A percentile compares a stretch with the other conserved stretches of the same genome.
These are phyloP conservation scores for Phymatocera aterrima DNA, from an alignment of 2,888 invertebrate species.

Conservation along the genomic window DNA sequence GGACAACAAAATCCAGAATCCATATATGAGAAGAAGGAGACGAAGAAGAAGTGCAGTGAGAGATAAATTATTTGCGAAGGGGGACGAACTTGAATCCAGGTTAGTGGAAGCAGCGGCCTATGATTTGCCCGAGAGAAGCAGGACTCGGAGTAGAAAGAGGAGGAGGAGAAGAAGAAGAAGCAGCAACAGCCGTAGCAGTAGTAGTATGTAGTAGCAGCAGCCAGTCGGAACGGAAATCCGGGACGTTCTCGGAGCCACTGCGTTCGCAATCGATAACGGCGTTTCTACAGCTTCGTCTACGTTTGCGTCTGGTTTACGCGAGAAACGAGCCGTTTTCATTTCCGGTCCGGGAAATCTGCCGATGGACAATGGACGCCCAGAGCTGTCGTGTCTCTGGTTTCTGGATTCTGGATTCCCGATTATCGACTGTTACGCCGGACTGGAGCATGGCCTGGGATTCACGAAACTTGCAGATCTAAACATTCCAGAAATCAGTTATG, in stretches of 20 bases:
- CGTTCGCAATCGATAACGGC: slow-evolving; percentile 40
- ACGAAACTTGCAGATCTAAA: too few species aligned
- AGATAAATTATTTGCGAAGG: background rate
- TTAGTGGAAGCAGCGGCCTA: slow-evolving; percentile 16
- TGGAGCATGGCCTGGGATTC: too few species aligned
- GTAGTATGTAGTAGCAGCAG: slow-evolving; percentile 34
- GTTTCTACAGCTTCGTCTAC: slow-evolving; percentile 39
- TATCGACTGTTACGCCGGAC: too few species aligned
- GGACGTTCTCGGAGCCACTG: slow-evolving; percentile 32
- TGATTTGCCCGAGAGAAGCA: slow-evolving; percentile 28
- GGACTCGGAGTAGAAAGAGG: background rate
- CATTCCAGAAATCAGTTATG: too few species aligned
- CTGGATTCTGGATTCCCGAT: background rate
- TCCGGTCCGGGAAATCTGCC: slow-evolving; percentile 33
- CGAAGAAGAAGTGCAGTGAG: background rate
- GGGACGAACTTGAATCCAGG: slow-evolving; percentile 35
- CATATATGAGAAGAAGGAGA: background rate
- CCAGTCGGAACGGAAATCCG: slow-evolving; percentile 41
- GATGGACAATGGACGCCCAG: slow-evolving; percentile 30
- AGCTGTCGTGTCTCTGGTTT: too few species aligned
- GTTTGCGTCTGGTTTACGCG: slow-evolving; percentile 39
- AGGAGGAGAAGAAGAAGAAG: background rate
- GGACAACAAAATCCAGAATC: background rate
- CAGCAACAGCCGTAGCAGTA: slow-evolving; percentile 1
- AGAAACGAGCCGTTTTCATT: slow-evolving; percentile 40